Conservation (phyloP, 2,113 vertebrate genomes). For the Aramus guarauna region DNA sequence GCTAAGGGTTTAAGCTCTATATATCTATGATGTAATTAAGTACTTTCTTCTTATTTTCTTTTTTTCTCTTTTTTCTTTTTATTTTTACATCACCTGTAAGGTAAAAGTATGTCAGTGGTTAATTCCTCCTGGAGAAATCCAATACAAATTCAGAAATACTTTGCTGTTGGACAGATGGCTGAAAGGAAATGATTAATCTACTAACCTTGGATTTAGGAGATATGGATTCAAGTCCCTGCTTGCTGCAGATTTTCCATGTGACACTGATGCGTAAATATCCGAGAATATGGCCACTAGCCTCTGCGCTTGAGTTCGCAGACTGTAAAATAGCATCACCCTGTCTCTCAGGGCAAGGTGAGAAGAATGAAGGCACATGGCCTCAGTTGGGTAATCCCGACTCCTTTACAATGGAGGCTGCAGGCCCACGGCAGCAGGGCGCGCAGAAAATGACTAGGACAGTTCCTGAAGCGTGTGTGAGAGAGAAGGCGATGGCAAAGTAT, state of each 20-base stretch:
- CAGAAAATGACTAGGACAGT: not conserved
- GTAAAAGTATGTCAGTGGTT: not conserved
- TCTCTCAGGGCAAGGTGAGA: slow-evolving; percentile 15
- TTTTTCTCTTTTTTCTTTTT: not conserved
- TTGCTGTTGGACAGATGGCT: slow-evolving; percentile 32
- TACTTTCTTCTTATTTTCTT: not conserved
- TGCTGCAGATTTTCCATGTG: slow-evolving; percentile 42
- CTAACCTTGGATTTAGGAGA: slow-evolving; percentile 58
- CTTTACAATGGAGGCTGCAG: not conserved
- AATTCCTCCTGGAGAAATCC: slow-evolving; percentile 25
- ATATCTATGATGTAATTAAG: not conserved
- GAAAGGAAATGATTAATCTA: slow-evolving; percentile 53
- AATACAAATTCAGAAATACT: slow-evolving; percentile 19
- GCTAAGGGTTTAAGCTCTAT: not conserved
- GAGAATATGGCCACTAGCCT: not conserved
- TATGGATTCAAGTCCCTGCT: slow-evolving; percentile 26
- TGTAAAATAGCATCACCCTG: not conserved
- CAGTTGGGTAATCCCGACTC: not conserved
- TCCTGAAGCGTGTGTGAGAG: not conserved
- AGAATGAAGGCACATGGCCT: not conserved
- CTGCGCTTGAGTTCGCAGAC: not conserved
- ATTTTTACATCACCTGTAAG: not conserved
- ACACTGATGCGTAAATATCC: slow-evolving; percentile 28
- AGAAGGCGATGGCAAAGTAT: not conserved
- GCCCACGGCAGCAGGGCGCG: not conserved